A percentile compares a stretch with the other conserved stretches of the same genome.
phyloP scores from a whole-genome alignment of 2,113 vertebrate species.

The Alexandromys fortis region DNA sequence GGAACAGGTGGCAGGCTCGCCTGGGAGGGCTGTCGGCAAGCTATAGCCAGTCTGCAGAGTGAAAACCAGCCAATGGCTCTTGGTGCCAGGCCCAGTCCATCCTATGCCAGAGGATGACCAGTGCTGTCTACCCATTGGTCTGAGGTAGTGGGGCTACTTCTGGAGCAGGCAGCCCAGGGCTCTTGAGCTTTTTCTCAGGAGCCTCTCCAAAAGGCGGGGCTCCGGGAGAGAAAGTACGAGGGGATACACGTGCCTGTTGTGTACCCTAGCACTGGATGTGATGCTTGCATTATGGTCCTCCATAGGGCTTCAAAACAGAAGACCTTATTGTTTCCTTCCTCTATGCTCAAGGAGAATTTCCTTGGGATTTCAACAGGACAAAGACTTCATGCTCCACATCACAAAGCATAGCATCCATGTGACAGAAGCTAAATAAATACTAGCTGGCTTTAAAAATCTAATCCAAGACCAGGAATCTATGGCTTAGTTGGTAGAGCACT shows the following conservation, averaged over 20 bases:
- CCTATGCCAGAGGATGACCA: background rate
- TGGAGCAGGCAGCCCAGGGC: background rate
- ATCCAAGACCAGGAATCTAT: background rate
- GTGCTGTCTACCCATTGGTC: background rate
- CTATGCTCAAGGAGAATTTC: background rate
- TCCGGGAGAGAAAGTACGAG: background rate
- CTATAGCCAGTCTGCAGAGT: accelerated
- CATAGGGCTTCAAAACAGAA: background rate
- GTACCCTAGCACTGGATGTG: too few species aligned
- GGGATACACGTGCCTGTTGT: background rate
- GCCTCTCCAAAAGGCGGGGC: background rate
- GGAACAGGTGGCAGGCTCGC: background rate
- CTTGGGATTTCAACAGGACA: background rate
- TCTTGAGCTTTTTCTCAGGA: background rate
- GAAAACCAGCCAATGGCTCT: background rate
- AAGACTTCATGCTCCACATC: background rate
- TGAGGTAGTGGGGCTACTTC: background rate
- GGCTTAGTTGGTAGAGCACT: background rate
- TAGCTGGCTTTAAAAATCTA: background rate
- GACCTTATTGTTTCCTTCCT: background rate
- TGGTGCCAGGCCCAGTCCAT: background rate
- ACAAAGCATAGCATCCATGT: background rate
- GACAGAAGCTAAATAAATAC: background rate
- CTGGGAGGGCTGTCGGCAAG: background rate
- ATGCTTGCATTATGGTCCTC: background rate